Evolutionary conservation across 2,888 invertebrate species (phyloP), one percentile per base, ranked within the genome.

Genomic region (Macrophya alboannulata): DNA sequence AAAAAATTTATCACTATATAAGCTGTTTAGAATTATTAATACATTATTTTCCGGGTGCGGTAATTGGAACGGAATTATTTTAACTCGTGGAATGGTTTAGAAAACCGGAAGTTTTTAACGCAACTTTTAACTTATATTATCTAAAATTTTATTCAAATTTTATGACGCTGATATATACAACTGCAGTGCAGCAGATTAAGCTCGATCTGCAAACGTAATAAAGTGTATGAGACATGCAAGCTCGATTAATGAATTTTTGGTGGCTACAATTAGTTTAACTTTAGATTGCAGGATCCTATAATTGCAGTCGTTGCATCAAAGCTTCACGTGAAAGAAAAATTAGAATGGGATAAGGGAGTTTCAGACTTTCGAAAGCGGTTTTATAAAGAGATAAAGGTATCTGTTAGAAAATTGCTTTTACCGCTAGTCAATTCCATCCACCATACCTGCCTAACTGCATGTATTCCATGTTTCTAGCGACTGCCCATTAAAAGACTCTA

Each of bases 341-440:
- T 9, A 21, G 25, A 62, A 12, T 1, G 10, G 21, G 72, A 45
- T 74, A 74, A 74, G 72, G 45, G 17, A 45, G 43, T 4, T 71
- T 37, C 40, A 71, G 45, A 45, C 43, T 74, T 74, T 74, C 72
- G 72, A 74, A 74, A 74, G 43, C 72, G n/a, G 77, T 77, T n/a
- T n/a, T 43, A 72, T 51, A 77, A 37, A 40, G 51, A 55, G 48
- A 51, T 77, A 51, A 51, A 55, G 51, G 51, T 51, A 77, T 51
- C 48, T 51, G 31, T 0, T 55, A 77, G 55, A 43, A 77, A 77
- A 77, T 77, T 51, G 77, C 77, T 77, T 77, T 77, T 77, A 77
- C 77, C 77, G 77, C 77, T 77, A 51, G 55, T 25, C 48, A 77
- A 77, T 55, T 77, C 48, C 55, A 55, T 43, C 45, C 0, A 43